A percentile compares a stretch with the other conserved stretches of the same genome.
These are phyloP conservation scores for Cladopsammia gracilis DNA, from an alignment of 64 coral and sea anemone genomes.

Conservation along the genomic window DNA sequence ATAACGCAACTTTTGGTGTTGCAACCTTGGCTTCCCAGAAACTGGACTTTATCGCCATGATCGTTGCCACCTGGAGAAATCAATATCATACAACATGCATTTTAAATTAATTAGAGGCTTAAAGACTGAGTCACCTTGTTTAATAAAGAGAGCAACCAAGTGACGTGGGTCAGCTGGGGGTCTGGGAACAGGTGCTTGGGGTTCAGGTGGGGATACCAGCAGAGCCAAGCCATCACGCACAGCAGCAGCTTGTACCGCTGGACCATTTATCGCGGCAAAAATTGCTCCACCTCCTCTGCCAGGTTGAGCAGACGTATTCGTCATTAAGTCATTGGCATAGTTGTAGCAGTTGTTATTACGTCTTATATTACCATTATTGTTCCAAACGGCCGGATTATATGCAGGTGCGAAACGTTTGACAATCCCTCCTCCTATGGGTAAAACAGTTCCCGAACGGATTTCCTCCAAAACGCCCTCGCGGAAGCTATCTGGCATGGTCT, in stretches of 20 bases:
- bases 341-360: slow-evolving; percentile 50
- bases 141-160: slow-evolving; percentile 42
- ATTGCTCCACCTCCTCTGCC: slow-evolving; percentile 1
- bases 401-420: background rate
- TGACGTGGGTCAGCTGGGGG: background rate
- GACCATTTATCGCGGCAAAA: background rate
- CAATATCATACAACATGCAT: no score
- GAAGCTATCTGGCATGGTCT: background rate
- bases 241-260: background rate
- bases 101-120: no score
- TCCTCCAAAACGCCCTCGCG: background rate
- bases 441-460: background rate
- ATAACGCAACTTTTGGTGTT: no score
- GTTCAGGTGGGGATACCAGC: background rate
- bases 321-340: slow-evolving; percentile 32
- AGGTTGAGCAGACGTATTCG: slow-evolving; percentile 36
- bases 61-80: no score
- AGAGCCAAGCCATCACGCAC: slow-evolving; percentile 2
- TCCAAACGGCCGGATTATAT: background rate
- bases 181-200: background rate
- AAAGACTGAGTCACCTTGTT: background rate
- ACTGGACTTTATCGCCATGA: no score
- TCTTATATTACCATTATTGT: background rate
- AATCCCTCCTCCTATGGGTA: no score
- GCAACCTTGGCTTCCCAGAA: no score